Percentiles rank a stretch among this genome's conserved stretches.
phyloP scores from a whole-genome alignment of 2,113 vertebrate genomes.

The Podarcis raffonei region DNA sequence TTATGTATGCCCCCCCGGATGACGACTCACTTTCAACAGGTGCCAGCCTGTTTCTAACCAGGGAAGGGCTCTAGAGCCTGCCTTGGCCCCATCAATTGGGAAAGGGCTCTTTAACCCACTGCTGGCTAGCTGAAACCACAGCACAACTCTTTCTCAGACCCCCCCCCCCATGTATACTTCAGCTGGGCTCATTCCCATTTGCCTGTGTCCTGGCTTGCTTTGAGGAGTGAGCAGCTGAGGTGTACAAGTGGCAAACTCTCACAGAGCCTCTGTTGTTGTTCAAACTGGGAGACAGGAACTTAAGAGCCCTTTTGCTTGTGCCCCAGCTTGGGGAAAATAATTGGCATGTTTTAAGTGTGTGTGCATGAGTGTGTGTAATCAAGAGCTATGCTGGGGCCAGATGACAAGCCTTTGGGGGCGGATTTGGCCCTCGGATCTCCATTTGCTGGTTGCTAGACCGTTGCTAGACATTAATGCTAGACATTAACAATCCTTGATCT shows the following conservation, averaged over 20 bases:
- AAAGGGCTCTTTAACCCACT: too few relatives aligned
- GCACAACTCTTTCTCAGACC: too few relatives aligned
- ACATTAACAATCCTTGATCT: background rate
- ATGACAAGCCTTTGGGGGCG: background rate
- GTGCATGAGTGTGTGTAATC: background rate
- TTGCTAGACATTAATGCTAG: too few relatives aligned
- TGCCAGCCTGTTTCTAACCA: too few relatives aligned
- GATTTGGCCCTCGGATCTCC: background rate
- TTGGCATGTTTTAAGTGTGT: background rate
- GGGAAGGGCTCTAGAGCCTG: too few relatives aligned
- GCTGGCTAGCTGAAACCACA: too few relatives aligned
- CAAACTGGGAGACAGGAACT: background rate
- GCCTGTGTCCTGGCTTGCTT: background rate
- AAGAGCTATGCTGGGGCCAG: background rate
- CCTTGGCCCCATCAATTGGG: too few relatives aligned
- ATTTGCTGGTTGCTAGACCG: background rate
- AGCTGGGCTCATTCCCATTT: background rate
- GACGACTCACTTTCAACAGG: too few relatives aligned
- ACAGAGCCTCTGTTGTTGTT: background rate
- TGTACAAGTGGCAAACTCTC: background rate
- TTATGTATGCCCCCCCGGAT: too few relatives aligned
- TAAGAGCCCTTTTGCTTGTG: background rate
- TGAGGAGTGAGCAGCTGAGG: background rate
- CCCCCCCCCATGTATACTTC: background rate
- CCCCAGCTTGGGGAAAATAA: background rate